Evolutionary conservation across 2,888 invertebrate genomes (phyloP), one percentile per base, ranked within the genome.

Genomic region (Drosophila conformis): DNA sequence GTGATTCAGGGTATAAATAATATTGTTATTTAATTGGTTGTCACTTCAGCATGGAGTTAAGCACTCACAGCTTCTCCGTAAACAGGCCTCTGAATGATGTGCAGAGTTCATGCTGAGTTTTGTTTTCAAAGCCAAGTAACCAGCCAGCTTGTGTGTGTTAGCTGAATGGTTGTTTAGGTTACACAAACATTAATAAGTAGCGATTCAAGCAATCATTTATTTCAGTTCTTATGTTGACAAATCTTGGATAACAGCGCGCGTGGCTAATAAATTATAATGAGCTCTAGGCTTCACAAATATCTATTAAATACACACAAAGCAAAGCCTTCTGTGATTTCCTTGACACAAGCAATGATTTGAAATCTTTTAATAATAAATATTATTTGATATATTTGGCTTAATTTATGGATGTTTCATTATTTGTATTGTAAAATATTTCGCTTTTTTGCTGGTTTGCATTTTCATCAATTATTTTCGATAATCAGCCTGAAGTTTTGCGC

Each of bases 11-110:
- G 42, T 25, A 46, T 46, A 21, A 52, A 88, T 80, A 69, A 89
- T 65, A 85, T 87, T 69, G 63, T 40, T 83, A 76, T 83, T 88
- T 90, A 85, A 90, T 90, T 85, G 85, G 83, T 86, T 85, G 85
- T 85, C 90, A 88, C 87, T 83, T 90, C 73, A 72, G 67, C 52
- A 74, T 59, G 62, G 48, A 69, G 64, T 70, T 67, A 83, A 86
- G 76, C 76, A 69, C 76, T 57, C 66, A 58, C 70, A 69, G 65
- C 58, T 60, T 51, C 36, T n/a, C 27, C n/a, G 48, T 35, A 60
- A 75, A 66, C 53, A 18, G 46, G 42, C 27, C 48, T 59, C 46
- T 36, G 40, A 65, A 69, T 63, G 80, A 69, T 80, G 59, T 29
- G 59, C 36, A 38, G 73, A 77, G 62, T 71, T 78, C 76, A 79